Evolutionary conservation across 30 jellyfish, hydroid and myxozoan species (phyloP).

Genomic region (Aurelia sp.): DNA sequence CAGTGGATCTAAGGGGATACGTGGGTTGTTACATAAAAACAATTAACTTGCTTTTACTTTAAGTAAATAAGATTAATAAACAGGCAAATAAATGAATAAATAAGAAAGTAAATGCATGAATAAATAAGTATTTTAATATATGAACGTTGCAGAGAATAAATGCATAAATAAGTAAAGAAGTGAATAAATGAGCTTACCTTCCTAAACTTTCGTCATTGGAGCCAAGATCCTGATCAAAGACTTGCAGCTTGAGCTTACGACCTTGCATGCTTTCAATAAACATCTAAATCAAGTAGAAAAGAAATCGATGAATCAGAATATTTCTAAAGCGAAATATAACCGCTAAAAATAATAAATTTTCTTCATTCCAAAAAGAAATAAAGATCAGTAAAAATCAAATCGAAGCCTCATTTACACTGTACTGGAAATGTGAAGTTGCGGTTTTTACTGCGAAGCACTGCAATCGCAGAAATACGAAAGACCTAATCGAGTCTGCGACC

Average conservation of each 20-base stretch:
- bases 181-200: constrained; percentile 45
- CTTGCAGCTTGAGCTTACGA: constrained; percentile 51
- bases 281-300: constrained; percentile 26
- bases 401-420: neutral
- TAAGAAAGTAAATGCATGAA: neutral
- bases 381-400: neutral
- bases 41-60: no score
- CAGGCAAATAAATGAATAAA: neutral
- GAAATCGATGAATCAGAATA: neutral
- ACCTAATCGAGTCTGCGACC: no score
- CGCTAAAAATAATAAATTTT: neutral
- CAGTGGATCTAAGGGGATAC: no score
- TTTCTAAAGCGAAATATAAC: neutral
- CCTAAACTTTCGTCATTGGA: constrained; percentile 88
- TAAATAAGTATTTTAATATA: no score
- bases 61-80: no score
- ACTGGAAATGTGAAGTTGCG: no score
- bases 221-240: constrained; percentile 84
- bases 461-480: no score
- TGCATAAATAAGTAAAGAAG: neutral
- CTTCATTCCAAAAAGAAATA: neutral
- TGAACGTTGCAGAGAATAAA: neutral
- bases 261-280: constrained; percentile 79
- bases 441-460: no score
- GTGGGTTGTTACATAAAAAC: no score